A percentile compares a stretch with the other conserved stretches of the same genome.
Conservation (phyloP, 1,140 invertebrate genomes). For the Alviniconcha marisindica region DNA sequence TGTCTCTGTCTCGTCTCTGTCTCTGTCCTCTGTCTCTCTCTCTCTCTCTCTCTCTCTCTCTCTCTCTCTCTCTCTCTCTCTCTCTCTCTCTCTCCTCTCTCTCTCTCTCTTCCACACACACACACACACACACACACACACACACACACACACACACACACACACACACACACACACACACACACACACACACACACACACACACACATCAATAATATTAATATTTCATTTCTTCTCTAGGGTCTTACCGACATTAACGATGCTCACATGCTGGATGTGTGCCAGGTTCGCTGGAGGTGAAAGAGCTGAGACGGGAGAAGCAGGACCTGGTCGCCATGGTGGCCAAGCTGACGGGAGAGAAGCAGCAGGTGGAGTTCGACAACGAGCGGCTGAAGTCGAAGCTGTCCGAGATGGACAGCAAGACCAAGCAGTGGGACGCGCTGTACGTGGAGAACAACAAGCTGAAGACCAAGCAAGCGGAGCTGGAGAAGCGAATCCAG, state of each 20-base stretch:
- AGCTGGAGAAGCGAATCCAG: constrained; percentile 34
- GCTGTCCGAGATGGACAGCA: constrained; percentile 10
- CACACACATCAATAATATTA: too few species aligned
- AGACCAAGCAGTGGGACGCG: constrained; percentile 23
- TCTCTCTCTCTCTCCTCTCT: too few species aligned
- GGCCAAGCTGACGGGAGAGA: constrained; percentile 15
- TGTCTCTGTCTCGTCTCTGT: too few species aligned
- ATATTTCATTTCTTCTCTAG: too few species aligned
- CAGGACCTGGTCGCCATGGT: constrained; percentile 28
- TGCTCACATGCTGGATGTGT: background rate
- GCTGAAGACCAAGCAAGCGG: constrained; percentile 39
- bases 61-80: too few species aligned
- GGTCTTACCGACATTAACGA: background rate
- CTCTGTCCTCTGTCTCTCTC: too few species aligned
- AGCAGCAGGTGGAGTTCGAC: background rate
- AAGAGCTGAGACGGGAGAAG: constrained; percentile 14
- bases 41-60: too few species aligned
- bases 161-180: too few species aligned
- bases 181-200: too few species aligned
- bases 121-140: too few species aligned
- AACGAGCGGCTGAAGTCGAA: constrained; percentile 4
- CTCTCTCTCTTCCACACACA: too few species aligned
- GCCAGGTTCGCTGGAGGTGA: constrained; percentile 22
- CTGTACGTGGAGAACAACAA: constrained; percentile 30
- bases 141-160: too few species aligned